Evolutionary conservation across 2,888 invertebrate species (phyloP), one percentile per base, ranked within the genome.

Genomic region (Pelosia muscerda): DNA sequence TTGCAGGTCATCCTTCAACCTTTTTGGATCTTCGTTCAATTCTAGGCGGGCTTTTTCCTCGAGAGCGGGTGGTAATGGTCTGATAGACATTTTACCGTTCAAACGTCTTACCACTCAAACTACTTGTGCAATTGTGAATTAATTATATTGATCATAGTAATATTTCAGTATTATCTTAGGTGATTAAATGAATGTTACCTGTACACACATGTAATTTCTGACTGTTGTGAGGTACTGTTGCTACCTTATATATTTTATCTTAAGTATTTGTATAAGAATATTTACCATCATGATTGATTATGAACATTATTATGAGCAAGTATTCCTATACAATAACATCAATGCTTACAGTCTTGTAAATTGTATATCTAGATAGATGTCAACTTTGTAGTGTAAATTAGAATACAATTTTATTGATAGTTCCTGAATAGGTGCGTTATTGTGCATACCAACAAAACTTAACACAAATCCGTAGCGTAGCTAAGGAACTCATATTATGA

Each of bases 11-110:
- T 91, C 90, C 1, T 84, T 82, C 53, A 95, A 83, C 55, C 92
- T 85, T 10, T 88, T 89, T 0, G 95, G 94, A 76, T 95, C 94
- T 85, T 96, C 96, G 71, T 94, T 92, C 54, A 96, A 81, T 83
- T 96, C 95, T 25, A 84, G 72, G 57, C 87, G 86, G 1, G 96
- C 96, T 75, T 92, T 92, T 73, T 90, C 90, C 28, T 88, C 89
- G 42, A 93, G 78, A 31, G 80, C 88, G 11, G 90, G 85, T 26
- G 83, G 66, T 57, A 92, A 79, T 13, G 83, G 76, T 70, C 93
- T 85, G 28, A 92, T 75, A 61, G 86, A 76, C 76, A 66, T 66
- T 22, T 49, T 22, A 31, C 0, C 8, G 62, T 26, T 2, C n/a
- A 11, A 23, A 28, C 58, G 58, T 65, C 58, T 42, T 28, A 26